Evolutionary conservation across 2,888 invertebrate species (phyloP), one percentile per base, ranked within the genome.

Genomic region (Mystacides longicornis): DNA sequence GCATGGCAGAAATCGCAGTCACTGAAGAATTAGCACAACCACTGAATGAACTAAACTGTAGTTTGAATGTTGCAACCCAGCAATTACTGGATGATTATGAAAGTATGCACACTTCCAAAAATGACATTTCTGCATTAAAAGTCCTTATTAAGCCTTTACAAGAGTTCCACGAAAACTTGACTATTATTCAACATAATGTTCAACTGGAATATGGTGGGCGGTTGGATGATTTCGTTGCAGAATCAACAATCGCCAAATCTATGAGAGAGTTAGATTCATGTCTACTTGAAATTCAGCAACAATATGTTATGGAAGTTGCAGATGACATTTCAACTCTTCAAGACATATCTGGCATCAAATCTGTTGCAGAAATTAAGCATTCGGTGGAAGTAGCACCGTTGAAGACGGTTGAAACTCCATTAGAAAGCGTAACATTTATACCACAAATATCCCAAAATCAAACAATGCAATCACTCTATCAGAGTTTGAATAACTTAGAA

Each of bases 331-430:
- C 81, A 3, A 78, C 80, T 5, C 71, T 81, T 51, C 78, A 79
- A 61, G 80, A 81, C 62, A 69, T 81, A 60, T 80, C 82, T 0
- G 78, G 74, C 2, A 71, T 83, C 18, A 79, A 80, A 68, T 80
- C 80, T 1, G 71, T 72, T 33, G 77, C 78, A 2, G 78, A 79
- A 23, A 69, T 73, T n/a, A 69, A 72, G 52, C 66, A 69, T 55
- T 66, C 73, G 11, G 65, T 69, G 19, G 67, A 72, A 57, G 67
- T 66, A 60, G 68, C 69, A 45, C 69, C 70, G 7, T 67, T 67
- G 54, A 63, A 70, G 21, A 63, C 72, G 23, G 69, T 73, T 63
- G 66, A 71, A 58, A 65, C 67, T 2, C 55, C 62, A 20, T 63
- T 68, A 58, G 65, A 68, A 53, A 67, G 66, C 47, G 63, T 69